phyloP scores from a whole-genome alignment of 1,140 invertebrate genomes.

The Eriosoma lanigerum region DNA sequence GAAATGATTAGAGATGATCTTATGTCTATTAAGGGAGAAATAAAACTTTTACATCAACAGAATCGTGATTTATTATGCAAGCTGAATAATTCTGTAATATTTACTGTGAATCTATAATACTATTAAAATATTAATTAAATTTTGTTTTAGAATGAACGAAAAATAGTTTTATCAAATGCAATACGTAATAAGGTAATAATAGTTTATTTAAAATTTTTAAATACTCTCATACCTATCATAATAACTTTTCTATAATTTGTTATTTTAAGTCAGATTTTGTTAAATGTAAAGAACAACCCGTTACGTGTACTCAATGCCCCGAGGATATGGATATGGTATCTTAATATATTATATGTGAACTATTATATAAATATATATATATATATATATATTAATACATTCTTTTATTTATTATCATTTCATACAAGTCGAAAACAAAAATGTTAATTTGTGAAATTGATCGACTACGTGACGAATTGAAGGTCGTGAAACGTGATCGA shows the following conservation, averaged over 20 bases:
- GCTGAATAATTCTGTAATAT: not conserved
- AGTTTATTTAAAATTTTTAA: not conserved
- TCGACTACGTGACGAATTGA: not conserved
- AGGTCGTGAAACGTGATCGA: not conserved
- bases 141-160: constrained; percentile 31
- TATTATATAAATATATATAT: not conserved
- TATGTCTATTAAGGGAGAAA: not conserved
- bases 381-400: not conserved
- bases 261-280: not conserved
- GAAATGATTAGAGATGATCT: constrained; percentile 8
- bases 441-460: not conserved
- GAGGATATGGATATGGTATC: not conserved
- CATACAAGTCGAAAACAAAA: not conserved
- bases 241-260: not conserved
- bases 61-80: not conserved
- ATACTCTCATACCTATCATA: no score
- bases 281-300: not conserved
- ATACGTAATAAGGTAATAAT: not conserved
- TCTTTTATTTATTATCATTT: not conserved
- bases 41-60: constrained; percentile 13
- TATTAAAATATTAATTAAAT: not conserved
- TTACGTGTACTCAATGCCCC: not conserved
- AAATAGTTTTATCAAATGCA: no score
- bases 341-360: not conserved
- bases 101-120: not conserved